phyloP scores from a whole-genome alignment of 2,888 invertebrate genomes.

The Keiferia lycopersicella region DNA sequence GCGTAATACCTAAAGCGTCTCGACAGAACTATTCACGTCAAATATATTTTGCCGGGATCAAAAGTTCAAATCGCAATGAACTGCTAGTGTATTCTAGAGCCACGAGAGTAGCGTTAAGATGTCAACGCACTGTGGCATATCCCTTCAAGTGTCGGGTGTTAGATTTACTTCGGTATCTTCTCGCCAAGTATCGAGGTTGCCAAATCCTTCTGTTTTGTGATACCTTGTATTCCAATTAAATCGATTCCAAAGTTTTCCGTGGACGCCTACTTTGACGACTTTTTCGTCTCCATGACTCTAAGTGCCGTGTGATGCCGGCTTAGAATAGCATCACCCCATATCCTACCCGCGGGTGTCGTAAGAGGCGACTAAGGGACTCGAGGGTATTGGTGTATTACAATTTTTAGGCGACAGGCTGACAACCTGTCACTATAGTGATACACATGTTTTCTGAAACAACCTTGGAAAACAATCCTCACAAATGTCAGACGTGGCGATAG shows the following conservation, averaged over 20 bases:
- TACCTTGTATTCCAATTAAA: background rate
- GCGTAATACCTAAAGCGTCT: slow-evolving; percentile 26
- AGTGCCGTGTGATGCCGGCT: too few relatives aligned
- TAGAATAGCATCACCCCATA: too few relatives aligned
- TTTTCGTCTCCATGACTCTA: too few relatives aligned
- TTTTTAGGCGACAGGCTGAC: too few relatives aligned
- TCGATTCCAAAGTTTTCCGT: background rate
- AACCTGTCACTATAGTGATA: too few relatives aligned
- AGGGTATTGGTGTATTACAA: too few relatives aligned
- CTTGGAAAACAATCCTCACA: too few relatives aligned
- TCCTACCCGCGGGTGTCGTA: too few relatives aligned
- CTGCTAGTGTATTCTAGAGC: slow-evolving; percentile 24
- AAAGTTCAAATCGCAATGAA: slow-evolving; percentile 44
- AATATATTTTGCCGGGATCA: slow-evolving; percentile 41
- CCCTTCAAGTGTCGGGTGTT: slow-evolving; percentile 35
- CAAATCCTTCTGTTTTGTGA: background rate
- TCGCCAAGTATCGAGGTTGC: background rate
- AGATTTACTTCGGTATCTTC: slow-evolving; percentile 17
- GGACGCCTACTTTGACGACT: too few relatives aligned
- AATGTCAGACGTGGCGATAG: too few relatives aligned
- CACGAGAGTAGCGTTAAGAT: slow-evolving; percentile 30
- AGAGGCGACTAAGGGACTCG: too few relatives aligned
- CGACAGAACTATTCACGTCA: slow-evolving; percentile 38
- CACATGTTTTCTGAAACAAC: too few relatives aligned
- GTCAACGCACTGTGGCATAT: slow-evolving; percentile 54